These are phyloP conservation scores for Graphium colonna DNA, from an alignment of 2,888 invertebrate genomes.

Conservation along the genomic window DNA sequence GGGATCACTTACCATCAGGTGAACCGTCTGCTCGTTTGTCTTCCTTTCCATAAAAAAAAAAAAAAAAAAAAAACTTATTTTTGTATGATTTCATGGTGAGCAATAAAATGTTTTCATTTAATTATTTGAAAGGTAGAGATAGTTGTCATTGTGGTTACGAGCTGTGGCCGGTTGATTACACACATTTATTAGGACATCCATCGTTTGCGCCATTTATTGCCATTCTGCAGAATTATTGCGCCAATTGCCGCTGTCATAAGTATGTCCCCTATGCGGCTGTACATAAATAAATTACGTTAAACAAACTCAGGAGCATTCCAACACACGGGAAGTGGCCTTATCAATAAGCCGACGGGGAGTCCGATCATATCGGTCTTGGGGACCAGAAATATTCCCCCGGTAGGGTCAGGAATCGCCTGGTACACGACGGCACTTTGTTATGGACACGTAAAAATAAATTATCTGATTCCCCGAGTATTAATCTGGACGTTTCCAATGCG, in stretches of 20 bases:
- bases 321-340: conserved; percentile 75
- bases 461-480: conserved; percentile 33
- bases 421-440: conserved; percentile 58
- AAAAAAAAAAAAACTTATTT: too few relatives aligned
- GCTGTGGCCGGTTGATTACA: too few relatives aligned
- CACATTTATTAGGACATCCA: background rate
- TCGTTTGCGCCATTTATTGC: background rate
- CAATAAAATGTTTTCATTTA: too few relatives aligned
- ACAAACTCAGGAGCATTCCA: conserved; percentile 73
- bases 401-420: conserved; percentile 54
- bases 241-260: background rate
- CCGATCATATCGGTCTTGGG: conserved; percentile 67
- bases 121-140: too few relatives aligned
- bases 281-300: conserved; percentile 56
- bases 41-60: too few relatives aligned
- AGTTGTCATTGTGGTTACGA: too few relatives aligned
- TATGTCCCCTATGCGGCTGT: conserved; percentile 5
- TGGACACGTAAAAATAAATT: conserved; percentile 47
- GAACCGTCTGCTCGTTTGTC: too few relatives aligned
- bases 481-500: conserved; percentile 24
- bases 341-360: conserved; percentile 76
- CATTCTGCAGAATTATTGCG: background rate
- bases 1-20: too few relatives aligned
- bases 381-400: conserved; percentile 55
- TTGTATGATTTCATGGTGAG: too few relatives aligned